A percentile compares a stretch with the other conserved stretches of the same genome.
phyloP scores from a whole-genome alignment of 2,888 invertebrate species.

The Eudasyphora cyanicolor region DNA sequence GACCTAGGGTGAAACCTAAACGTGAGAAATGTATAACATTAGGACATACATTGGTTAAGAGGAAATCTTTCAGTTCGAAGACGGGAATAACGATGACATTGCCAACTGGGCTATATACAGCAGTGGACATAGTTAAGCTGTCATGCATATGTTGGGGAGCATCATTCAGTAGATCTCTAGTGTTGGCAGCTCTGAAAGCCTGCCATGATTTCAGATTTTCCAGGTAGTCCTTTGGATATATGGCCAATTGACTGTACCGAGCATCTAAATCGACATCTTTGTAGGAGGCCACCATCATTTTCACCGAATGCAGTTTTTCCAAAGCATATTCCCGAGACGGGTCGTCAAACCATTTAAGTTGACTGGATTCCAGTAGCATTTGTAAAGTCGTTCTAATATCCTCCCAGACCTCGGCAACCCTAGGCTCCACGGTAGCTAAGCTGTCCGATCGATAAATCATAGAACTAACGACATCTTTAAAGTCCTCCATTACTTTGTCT shows the following conservation, averaged over 20 bases:
- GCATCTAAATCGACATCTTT: too few species aligned
- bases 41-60: not conserved
- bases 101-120: not conserved
- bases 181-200: not conserved
- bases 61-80: not conserved
- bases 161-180: not conserved
- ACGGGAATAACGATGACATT: not conserved
- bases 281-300: not conserved
- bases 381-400: not conserved
- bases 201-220: not conserved
- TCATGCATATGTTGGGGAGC: not conserved
- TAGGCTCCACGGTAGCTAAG: not conserved
- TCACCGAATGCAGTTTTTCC: not conserved
- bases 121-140: not conserved
- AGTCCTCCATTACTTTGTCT: too few species aligned
- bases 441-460: not conserved
- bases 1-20: not conserved
- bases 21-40: not conserved
- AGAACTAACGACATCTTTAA: not conserved
- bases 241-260: not conserved
- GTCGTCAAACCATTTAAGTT: too few species aligned
- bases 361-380: not conserved
- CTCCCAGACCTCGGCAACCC: not conserved
- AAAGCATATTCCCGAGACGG: not conserved
- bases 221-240: not conserved